Conservation (phyloP, 2,888 invertebrate genomes). For the Pseudeuparius sepicola region DNA sequence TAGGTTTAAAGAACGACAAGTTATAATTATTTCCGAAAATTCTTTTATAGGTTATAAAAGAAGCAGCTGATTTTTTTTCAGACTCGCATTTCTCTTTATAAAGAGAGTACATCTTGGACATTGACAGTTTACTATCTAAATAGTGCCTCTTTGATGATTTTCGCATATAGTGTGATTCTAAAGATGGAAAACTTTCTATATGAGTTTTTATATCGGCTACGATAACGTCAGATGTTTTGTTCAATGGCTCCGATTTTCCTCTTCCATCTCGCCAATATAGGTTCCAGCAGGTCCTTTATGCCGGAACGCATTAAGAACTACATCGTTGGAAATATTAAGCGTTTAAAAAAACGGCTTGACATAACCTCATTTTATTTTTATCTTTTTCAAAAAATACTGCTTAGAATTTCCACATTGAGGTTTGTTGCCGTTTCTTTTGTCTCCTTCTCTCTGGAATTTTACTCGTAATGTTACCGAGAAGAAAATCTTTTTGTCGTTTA, state of each 20-base stretch:
- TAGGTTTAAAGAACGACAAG: too few species aligned
- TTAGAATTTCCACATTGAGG: neutral
- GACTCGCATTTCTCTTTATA: constrained; percentile 8
- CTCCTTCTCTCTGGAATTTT: too few species aligned
- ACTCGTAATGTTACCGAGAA: too few species aligned
- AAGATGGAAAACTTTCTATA: neutral
- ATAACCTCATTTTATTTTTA: constrained; percentile 1
- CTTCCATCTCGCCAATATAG: constrained; percentile 1
- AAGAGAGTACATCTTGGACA: constrained; percentile 12
- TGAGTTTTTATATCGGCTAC: constrained; percentile 1
- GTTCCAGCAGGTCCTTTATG: constrained; percentile 1
- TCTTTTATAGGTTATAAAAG: constrained; percentile 20
- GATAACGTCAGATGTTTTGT: neutral
- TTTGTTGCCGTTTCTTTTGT: too few species aligned
- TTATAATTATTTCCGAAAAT: constrained; percentile 22
- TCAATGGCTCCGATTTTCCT: neutral
- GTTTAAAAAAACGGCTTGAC: neutral
- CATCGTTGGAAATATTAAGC: constrained; percentile 1
- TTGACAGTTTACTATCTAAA: constrained; percentile 7
- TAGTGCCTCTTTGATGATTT: neutral
- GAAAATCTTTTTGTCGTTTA: too few species aligned
- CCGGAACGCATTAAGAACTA: neutral
- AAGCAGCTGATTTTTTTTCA: constrained; percentile 6
- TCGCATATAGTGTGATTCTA: neutral
- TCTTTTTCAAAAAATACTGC: constrained; percentile 1